Evolutionary conservation across 2,797 vertebrate species (phyloP).

Genomic region (Diceros bicornis): DNA sequence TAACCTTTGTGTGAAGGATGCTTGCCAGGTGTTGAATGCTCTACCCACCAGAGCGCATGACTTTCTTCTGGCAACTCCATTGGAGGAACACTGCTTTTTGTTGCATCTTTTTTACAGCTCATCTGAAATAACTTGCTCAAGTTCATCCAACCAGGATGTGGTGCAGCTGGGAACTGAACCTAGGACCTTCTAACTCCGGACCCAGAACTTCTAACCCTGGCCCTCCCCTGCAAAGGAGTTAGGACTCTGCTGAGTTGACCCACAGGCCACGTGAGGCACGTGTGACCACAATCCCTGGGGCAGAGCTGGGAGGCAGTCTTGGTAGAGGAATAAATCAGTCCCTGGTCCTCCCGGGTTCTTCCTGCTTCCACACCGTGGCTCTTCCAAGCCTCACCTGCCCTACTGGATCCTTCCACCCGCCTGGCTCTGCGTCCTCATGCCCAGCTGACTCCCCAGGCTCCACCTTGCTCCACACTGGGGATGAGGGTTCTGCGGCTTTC

Average conservation of each 20-base stretch:
- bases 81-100: background rate
- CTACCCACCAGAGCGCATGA: accelerated
- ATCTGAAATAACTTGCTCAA: background rate
- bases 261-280: background rate
- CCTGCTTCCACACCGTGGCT: background rate
- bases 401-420: background rate
- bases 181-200: background rate
- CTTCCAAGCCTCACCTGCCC: background rate
- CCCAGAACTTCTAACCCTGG: background rate
- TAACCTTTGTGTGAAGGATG: accelerated
- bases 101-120: background rate
- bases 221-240: background rate
- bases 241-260: background rate
- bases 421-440: background rate
- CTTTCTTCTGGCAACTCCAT: background rate
- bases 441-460: background rate
- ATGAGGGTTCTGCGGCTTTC: background rate
- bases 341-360: background rate
- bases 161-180: background rate
- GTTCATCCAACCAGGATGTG: background rate
- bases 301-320: background rate
- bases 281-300: background rate
- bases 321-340: background rate
- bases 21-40: too few species aligned
- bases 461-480: background rate